Percentiles rank a stretch among this genome's conserved stretches.
Evolutionary conservation across 2,113 vertebrate species (phyloP).

Genomic region (Promerops cafer): DNA sequence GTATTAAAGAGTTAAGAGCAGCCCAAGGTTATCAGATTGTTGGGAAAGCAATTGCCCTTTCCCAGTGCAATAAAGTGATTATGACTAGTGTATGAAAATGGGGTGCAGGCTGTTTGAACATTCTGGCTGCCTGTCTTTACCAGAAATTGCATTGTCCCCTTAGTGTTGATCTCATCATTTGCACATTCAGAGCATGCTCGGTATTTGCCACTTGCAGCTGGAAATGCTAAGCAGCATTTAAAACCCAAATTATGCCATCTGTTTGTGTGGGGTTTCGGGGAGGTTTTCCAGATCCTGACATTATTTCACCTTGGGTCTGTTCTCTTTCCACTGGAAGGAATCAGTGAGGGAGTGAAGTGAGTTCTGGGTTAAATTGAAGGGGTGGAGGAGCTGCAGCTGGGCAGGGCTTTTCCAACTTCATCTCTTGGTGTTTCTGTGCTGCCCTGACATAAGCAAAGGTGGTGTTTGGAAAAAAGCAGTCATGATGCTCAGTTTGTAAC

Average conservation of each 20-base stretch:
- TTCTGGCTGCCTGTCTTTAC: slow-evolving; percentile 8
- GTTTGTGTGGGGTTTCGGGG: neutral
- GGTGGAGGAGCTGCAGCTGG: neutral
- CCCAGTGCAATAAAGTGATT: slow-evolving; percentile 34
- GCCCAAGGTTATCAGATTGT: slow-evolving; percentile 77
- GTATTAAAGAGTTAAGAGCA: slow-evolving; percentile 69
- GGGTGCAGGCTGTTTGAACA: slow-evolving; percentile 17
- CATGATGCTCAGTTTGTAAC: fast-evolving
- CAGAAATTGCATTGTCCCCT: slow-evolving; percentile 2
- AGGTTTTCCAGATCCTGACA: neutral
- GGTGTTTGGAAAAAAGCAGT: neutral
- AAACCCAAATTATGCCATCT: neutral
- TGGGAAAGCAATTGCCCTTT: slow-evolving; percentile 64
- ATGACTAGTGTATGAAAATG: neutral
- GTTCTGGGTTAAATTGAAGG: neutral
- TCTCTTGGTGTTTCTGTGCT: neutral
- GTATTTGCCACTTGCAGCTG: slow-evolving; percentile 15
- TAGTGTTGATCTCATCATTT: neutral
- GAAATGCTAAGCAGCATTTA: slow-evolving; percentile 22
- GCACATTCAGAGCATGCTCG: neutral
- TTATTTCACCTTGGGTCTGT: slow-evolving; percentile 4
- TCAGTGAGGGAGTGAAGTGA: neutral
- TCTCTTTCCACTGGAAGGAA: neutral
- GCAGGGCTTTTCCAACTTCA: neutral
- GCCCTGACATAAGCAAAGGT: fast-evolving